These are phyloP conservation scores for Labeo catla DNA, from an alignment of 2,113 vertebrate species.

Conservation along the genomic window DNA sequence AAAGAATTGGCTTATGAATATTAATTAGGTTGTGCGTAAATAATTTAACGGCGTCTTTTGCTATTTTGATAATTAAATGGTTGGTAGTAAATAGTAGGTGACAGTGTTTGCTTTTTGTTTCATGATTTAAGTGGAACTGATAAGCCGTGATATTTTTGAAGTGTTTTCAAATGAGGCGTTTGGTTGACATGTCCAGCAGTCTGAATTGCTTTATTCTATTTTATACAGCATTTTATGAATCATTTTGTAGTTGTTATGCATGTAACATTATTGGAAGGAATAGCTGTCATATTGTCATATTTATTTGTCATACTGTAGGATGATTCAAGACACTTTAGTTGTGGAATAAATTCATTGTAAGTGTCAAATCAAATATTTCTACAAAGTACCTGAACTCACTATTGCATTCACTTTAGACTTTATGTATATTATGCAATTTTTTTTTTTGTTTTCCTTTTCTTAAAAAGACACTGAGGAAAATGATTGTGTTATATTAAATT, in stretches of 20 bases:
- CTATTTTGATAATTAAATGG: neutral
- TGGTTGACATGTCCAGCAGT: neutral
- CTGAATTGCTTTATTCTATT: neutral
- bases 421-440: no score
- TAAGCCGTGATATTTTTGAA: neutral
- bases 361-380: neutral
- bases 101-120: neutral
- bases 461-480: no score
- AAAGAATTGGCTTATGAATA: neutral
- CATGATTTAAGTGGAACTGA: neutral
- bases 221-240: neutral
- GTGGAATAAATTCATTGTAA: neutral
- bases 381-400: neutral
- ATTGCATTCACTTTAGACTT: neutral
- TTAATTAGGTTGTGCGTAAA: neutral
- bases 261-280: neutral
- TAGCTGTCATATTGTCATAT: neutral
- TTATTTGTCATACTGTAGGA: neutral
- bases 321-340: neutral
- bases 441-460: no score
- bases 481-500: no score
- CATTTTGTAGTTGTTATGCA: neutral
- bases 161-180: neutral
- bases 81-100: neutral
- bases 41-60: neutral